Conservation (phyloP, 2,797 vertebrate genomes). For the Hyperoplus lanceolatus region DNA sequence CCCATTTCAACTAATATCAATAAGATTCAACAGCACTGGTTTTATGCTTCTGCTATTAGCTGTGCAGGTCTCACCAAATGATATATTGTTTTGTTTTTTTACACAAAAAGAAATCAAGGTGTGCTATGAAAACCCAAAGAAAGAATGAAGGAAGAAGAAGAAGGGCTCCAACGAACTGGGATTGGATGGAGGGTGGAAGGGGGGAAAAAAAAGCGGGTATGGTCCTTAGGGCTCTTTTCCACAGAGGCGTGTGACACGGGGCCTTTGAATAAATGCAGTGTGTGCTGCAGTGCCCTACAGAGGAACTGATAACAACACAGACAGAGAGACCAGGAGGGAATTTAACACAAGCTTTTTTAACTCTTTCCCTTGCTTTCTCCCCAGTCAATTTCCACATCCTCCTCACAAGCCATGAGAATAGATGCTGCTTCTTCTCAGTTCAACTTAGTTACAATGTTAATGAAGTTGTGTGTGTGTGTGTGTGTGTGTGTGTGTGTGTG, state of each 20-base stretch:
- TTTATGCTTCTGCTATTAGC: slow-evolving; percentile 42
- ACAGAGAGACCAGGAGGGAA: slow-evolving; percentile 80
- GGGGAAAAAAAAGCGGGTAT: slow-evolving; percentile 56
- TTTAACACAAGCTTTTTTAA: slow-evolving; percentile 76
- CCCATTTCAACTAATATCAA: slow-evolving; percentile 45
- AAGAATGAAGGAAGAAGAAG: not conserved
- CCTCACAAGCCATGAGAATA: slow-evolving; percentile 32
- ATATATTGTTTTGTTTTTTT: not conserved
- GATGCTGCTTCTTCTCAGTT: slow-evolving; percentile 36
- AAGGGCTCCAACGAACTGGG: slow-evolving; percentile 25
- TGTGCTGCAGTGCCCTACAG: slow-evolving; percentile 85
- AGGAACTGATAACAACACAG: slow-evolving; percentile 79
- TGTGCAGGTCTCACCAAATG: slow-evolving; percentile 6
- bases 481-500: too few species aligned
- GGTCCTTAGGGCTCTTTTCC: slow-evolving; percentile 83
- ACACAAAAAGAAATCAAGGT: slow-evolving; percentile 12
- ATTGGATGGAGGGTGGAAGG: slow-evolving; percentile 48
- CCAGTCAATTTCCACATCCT: slow-evolving; percentile 5
- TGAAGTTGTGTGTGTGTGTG: slow-evolving; percentile 30
- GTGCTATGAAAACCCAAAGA: slow-evolving; percentile 34
- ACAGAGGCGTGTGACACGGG: slow-evolving; percentile 85
- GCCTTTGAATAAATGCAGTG: slow-evolving; percentile 85
- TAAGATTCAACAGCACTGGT: slow-evolving; percentile 41
- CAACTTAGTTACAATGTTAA: slow-evolving; percentile 45
- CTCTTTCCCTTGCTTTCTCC: slow-evolving; percentile 59